Evolutionary conservation across 2,797 vertebrate species (phyloP).

Genomic region (Oryzias sinensis): DNA sequence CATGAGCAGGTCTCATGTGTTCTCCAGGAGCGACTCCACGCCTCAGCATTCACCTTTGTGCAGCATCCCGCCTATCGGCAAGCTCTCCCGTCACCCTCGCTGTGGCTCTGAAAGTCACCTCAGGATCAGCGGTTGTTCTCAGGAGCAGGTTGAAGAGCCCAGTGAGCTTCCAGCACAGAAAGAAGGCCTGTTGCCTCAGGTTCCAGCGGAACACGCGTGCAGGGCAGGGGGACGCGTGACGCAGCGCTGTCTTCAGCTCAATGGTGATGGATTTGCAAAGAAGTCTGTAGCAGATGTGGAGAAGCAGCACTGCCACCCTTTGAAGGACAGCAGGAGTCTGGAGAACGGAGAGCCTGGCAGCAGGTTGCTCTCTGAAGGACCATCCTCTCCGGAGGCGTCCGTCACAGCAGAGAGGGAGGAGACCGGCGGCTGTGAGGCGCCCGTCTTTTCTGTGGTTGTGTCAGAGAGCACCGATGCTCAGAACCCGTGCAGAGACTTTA

Average conservation of each 20-base stretch:
- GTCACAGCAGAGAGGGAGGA: slow-evolving; percentile 29
- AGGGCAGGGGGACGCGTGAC: slow-evolving; percentile 24
- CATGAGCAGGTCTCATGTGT: slow-evolving; percentile 79
- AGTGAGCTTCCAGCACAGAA: slow-evolving; percentile 57
- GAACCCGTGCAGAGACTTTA: slow-evolving; percentile 61
- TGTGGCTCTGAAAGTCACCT: slow-evolving; percentile 57
- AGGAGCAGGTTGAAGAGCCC: slow-evolving; percentile 56
- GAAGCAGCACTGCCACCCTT: slow-evolving; percentile 34
- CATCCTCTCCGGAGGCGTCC: slow-evolving; percentile 36
- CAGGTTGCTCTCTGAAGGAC: slow-evolving; percentile 42
- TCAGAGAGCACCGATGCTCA: slow-evolving; percentile 23
- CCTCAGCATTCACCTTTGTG: slow-evolving; percentile 62
- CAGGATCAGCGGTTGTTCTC: slow-evolving; percentile 42
- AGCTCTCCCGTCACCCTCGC: slow-evolving; percentile 63
- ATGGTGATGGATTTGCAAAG: slow-evolving; percentile 41
- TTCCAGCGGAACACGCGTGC: slow-evolving; percentile 47
- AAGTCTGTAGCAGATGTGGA: slow-evolving; percentile 18
- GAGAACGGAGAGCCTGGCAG: slow-evolving; percentile 55
- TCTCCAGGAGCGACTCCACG: slow-evolving; percentile 61
- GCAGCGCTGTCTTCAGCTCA: slow-evolving; percentile 49
- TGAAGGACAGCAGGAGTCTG: slow-evolving; percentile 22
- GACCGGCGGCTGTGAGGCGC: slow-evolving; percentile 40
- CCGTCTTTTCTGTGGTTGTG: slow-evolving; percentile 52
- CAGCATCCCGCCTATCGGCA: slow-evolving; percentile 65
- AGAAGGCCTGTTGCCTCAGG: slow-evolving; percentile 51